Base-by-base conservation (phyloP, 1,140 invertebrate species). In the Drosophila navojoa region DNA sequence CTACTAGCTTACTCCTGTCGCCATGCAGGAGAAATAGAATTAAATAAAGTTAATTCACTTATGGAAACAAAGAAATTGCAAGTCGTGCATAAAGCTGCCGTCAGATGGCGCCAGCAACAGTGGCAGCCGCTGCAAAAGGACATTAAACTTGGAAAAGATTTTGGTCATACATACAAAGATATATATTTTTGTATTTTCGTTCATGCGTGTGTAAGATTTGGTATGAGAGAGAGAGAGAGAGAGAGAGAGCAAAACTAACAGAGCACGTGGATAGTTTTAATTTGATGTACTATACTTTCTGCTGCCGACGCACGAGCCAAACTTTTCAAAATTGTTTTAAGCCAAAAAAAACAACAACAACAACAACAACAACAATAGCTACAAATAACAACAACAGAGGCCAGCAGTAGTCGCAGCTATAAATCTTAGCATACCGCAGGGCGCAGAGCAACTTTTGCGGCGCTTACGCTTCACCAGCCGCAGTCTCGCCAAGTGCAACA, bases 401-500 rank as follows among this genome's bases (percentile, higher is more conserved):
- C 19, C 44, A 69, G 82, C 69, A 81, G 62, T 76, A 76, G 76
- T 81, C 69, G 82, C 71, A 71, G 68, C 82, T 82, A 86, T 86
- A 86, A 86, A 86, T 86, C 82, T 87, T 87, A 81, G 79, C 82
- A 87, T 86, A 86, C 82, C 82, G 72, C 82, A 82, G 76, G 82
- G 82, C 82, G 69, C 71, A 77, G 57, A 70, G 71, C 58, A 85
- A 80, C 69, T 84, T 84, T 84, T 68, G 52, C 63, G 71, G 59
- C 50, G 52, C 57, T 62, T 55, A 32, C 57, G 35, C 49, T 50
- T 49, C 16, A n/a, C 47, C 15, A 40, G 16, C 35, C 38, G 55
- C 45, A 55, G 63, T 60, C 47, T 60, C 62, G 45, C 50, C 64
- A 22, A 76, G 63, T 72, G 68, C 71, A 79, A 87, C 82, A 82